Base-by-base conservation (phyloP, 1,140 invertebrate genomes). In the Ectropis grisescens region DNA sequence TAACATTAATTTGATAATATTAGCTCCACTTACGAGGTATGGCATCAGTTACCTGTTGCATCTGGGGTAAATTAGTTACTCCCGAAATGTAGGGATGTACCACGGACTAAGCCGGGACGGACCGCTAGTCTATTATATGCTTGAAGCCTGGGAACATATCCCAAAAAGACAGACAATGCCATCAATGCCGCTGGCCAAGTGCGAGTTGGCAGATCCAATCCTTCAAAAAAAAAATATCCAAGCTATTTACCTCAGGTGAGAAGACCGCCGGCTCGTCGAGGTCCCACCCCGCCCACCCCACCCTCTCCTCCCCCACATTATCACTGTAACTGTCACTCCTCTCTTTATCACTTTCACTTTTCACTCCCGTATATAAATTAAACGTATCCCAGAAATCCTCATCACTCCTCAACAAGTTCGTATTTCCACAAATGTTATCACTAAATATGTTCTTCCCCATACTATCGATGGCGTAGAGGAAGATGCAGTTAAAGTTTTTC, bases 381-480 rank as follows among this genome's bases (percentile, higher is more conserved):
- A 69, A 71, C 1, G 53, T 65, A 11, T 42, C 54, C 66, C 68
- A 68, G 35, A 78, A 67, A 13, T 78, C 68, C n/a, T 78, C 71
- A 16, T 72, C 70, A 31, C 55, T 59, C 11, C 34, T 46, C 0
- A 59, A 56, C 2, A 22, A 38, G 0, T 29, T 41, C 38, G 62
- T 50, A 28, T 39, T 52, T 6, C 41, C 35, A 29, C 36, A 47
- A 8, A 72, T 50, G 24, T 56, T 64, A 14, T 78, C 71, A 48
- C 43, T 64, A 31, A 81, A 81, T 11, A 79, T 47, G 40, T 62
- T 67, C 31, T 45, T 59, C 1, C 69, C 65, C 34, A 58, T 72
- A 32, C 65, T 68, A 27, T 82, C 78, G 10, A 82, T 22, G 1
- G 64, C 74, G 33, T 74, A 82, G 0, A 83, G n/a, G 14, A 75